Evolutionary conservation across 2,113 vertebrate species (phyloP), one percentile per base, ranked within the genome.

Genomic region (Paracanthobrama guichenoti): DNA sequence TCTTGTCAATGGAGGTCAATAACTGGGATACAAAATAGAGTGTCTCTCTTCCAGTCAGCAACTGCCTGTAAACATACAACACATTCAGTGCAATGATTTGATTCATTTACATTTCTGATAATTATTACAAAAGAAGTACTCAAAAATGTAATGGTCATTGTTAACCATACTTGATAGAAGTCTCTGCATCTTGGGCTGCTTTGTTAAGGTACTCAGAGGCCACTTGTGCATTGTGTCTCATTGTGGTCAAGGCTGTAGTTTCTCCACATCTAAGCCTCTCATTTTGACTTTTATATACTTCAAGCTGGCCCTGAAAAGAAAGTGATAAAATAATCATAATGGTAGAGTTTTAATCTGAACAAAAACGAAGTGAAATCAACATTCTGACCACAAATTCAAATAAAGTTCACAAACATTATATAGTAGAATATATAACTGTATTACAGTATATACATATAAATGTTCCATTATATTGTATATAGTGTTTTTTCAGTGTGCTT

Each of bases 191-290:
- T 57, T 87, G 42, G 0, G 96, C 91, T 0, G 95, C 94, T 1
- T 82, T 88, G 2, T 91, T 94, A 2, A 98, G 94, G 81, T 94
- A 96, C 85, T 96, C 95, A 0, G 97, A 88, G 0, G 97, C 97
- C 28, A 93, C 0, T 0, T 95, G 95, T 0, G 97, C 94, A 0
- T 97, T 98, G 4, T 91, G 95, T 83, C 90, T 97, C 87, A 96
- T 95, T 0, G 84, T 88, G 0, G 90, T 90, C 90, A 97, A 62
- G 0, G 94, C 93, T 4, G 94, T 91, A 0, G 93, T 92, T 89
- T 97, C 96, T 4, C 90, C 90, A 0, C 84, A 89, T 74, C 91
- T 94, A 87, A 98, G 86, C 0, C 83, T 89, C 48, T 94, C 91
- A 0, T 94, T 95, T 87, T 98, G 96, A 0, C 74, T 72, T 81